Evolutionary conservation across 2,113 vertebrate species (phyloP).

Genomic region (Galeopterus variegatus): DNA sequence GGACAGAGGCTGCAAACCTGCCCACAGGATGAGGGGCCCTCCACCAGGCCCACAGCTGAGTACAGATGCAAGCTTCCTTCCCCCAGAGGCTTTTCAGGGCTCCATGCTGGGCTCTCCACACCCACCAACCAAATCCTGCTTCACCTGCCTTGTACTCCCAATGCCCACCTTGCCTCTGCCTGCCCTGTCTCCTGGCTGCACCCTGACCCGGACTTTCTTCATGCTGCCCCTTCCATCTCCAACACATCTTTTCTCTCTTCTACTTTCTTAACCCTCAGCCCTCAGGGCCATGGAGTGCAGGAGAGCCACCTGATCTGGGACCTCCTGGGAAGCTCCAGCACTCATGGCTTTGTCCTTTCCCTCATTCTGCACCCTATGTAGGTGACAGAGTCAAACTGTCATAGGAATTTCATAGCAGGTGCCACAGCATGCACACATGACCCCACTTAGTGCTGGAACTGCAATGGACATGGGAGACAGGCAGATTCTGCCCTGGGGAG

Average conservation of each 20-base stretch:
- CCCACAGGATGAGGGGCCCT: no score
- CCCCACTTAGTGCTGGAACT: rapidly evolving
- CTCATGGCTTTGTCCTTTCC: not conserved
- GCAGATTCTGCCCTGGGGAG: not conserved
- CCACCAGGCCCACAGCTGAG: not conserved
- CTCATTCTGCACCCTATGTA: not conserved
- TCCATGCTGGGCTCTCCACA: rapidly evolving
- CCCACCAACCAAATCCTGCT: not conserved
- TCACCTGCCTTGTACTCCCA: rapidly evolving
- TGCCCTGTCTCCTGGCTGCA: no score
- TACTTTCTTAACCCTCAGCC: not conserved
- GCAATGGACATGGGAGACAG: not conserved
- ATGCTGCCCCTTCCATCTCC: no score
- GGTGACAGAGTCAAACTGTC: not conserved
- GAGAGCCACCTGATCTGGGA: not conserved
- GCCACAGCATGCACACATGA: rapidly evolving
- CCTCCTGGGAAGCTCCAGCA: no score
- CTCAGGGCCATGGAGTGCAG: not conserved
- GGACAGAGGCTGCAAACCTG: no score
- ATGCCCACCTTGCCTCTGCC: rapidly evolving
- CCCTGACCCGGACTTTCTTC: not conserved
- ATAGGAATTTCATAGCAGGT: not conserved
- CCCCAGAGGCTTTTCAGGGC: not conserved
- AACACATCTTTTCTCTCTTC: not conserved
- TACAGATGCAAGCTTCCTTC: not conserved